Evolutionary conservation across 2,113 vertebrate species (phyloP).

Genomic region (Scolopax mira): DNA sequence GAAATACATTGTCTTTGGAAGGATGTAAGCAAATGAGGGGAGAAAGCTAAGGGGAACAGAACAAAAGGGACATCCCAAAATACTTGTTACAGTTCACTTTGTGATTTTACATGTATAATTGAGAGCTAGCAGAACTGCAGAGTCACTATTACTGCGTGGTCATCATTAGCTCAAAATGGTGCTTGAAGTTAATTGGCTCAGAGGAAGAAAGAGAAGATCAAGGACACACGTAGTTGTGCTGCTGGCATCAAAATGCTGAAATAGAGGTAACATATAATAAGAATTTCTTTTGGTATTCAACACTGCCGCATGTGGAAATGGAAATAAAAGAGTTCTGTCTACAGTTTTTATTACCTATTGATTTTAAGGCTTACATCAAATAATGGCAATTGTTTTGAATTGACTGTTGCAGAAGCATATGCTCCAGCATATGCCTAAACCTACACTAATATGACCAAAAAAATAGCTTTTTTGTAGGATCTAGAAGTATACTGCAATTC

Average conservation of each 20-base stretch:
- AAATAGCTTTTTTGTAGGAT: not conserved
- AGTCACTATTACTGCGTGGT: not conserved
- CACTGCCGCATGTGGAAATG: accelerated
- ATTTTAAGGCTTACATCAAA: not conserved
- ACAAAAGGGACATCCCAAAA: not conserved
- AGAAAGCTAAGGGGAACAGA: not conserved
- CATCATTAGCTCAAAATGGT: not conserved
- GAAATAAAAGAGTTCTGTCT: not conserved
- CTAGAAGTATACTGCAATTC: not conserved
- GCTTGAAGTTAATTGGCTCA: not conserved
- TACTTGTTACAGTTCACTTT: not conserved
- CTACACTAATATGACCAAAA: not conserved
- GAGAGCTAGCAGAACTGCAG: not conserved
- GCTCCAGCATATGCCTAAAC: not conserved
- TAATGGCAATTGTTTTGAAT: not conserved
- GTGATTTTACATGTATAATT: not conserved
- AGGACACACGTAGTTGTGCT: not conserved
- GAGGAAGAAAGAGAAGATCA: not conserved
- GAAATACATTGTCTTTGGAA: not conserved
- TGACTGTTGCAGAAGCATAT: not conserved
- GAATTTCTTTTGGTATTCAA: not conserved
- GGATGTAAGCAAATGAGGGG: not conserved
- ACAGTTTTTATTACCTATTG: not conserved
- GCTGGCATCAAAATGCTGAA: not conserved
- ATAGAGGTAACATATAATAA: not conserved